Base-by-base conservation (phyloP, 2,888 invertebrate genomes). In the Exocentrus adspersus region DNA sequence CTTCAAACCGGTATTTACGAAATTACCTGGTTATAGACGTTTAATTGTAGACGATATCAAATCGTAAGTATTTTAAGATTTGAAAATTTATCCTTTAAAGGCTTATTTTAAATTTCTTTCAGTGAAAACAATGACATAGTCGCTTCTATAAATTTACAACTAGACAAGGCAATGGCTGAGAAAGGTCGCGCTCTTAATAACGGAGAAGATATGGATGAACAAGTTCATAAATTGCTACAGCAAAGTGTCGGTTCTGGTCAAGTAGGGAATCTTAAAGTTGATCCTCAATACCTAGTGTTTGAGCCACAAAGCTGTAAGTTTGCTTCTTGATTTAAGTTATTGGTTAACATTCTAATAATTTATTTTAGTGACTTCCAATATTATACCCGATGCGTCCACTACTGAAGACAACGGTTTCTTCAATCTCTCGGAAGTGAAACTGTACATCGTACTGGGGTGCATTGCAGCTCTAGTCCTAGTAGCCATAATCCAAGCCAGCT, bases 401-500 rank as follows among this genome's bases (percentile, higher is more conserved):
- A 81, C 78, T 50, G 80, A 81, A 2, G 82, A 73, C 75, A 59
- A 82, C 21, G 76, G 80, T 37, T 92, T 86, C 85, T 92, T 87
- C 83, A 87, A 87, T 50, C 79, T 91, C 46, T 89, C 92, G 0
- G 89, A 89, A 75, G 89, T 89, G 12, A 92, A 93, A 77, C 84
- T 94, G 64, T 94, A 93, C 85, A 90, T 93, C 65, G 93, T 95
- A 42, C 84, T 93, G 63, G 95, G 91, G 5, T 92, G 94, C 73
- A 90, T 95, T 60, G 89, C 87, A 0, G 94, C 94, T 0, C 82
- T 96, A 43, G 84, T 95, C 28, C 84, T 94, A 16, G 87, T 95
- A 41, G 93, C 93, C 0, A 75, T 95, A 9, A 84, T 95, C 48
- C 95, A 95, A 84, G 95, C 94, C 0, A 88, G 85, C 53, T 94